Evolutionary conservation across 2,797 vertebrate species (phyloP).

Genomic region (Nasua narica): DNA sequence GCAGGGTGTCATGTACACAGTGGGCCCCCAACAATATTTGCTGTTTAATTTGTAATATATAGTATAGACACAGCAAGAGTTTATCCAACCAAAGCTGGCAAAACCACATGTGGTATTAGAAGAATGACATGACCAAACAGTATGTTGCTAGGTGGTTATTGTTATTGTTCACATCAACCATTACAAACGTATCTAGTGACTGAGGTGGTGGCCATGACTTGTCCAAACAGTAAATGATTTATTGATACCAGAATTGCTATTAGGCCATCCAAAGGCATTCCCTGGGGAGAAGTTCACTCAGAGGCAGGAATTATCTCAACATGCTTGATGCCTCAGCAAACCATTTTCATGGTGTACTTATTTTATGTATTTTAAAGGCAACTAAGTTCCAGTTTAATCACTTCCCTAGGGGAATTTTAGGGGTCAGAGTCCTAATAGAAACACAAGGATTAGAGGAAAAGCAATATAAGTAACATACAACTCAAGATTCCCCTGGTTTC

Average conservation of each 20-base stretch:
- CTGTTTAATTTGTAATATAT: slow-evolving; percentile 42
- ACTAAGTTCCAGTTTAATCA: slow-evolving; percentile 16
- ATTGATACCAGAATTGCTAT: slow-evolving; percentile 43
- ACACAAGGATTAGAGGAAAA: neutral
- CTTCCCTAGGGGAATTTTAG: neutral
- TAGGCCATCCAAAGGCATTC: slow-evolving; percentile 49
- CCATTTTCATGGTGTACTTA: neutral
- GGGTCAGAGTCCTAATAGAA: neutral
- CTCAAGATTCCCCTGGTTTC: neutral
- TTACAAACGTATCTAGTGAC: slow-evolving; percentile 61
- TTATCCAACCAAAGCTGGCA: slow-evolving; percentile 31
- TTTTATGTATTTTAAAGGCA: slow-evolving; percentile 18
- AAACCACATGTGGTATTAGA: slow-evolving; percentile 49
- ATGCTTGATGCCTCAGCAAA: slow-evolving; percentile 10
- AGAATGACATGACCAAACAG: slow-evolving; percentile 44
- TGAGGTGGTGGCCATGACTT: slow-evolving; percentile 27
- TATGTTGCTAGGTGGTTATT: slow-evolving; percentile 71
- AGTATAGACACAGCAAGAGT: slow-evolving; percentile 33
- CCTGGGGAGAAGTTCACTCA: neutral
- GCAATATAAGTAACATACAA: neutral
- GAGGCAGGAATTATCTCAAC: slow-evolving; percentile 60
- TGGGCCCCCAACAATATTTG: neutral
- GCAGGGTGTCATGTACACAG: neutral
- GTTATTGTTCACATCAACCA: slow-evolving; percentile 64
- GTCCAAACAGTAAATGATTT: slow-evolving; percentile 66